Evolutionary conservation across 2,888 invertebrate genomes (phyloP).

Genomic region (Nephrotoma flavescens): DNA sequence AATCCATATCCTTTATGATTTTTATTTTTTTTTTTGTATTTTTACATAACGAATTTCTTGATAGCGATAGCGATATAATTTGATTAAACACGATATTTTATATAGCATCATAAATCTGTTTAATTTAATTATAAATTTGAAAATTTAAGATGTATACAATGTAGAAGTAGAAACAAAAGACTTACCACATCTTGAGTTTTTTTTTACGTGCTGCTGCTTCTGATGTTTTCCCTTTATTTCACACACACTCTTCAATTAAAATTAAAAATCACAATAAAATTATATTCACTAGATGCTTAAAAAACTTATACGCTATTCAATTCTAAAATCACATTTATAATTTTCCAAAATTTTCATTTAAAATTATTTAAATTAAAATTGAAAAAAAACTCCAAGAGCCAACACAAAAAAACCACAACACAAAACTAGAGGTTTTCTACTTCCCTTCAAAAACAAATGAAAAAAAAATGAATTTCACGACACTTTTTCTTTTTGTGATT

Average conservation of each 20-base stretch:
- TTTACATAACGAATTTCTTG: background rate
- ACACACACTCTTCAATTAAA: background rate
- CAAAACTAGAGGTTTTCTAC: background rate
- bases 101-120: too few species aligned
- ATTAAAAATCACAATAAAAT: background rate
- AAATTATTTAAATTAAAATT: background rate
- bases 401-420: background rate
- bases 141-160: background rate
- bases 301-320: background rate
- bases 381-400: background rate
- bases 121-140: too few species aligned
- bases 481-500: background rate
- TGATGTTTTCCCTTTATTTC: background rate
- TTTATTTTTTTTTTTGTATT: background rate
- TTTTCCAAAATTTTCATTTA: background rate
- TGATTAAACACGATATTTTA: background rate
- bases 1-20: background rate
- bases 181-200: background rate
- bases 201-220: background rate
- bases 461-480: background rate
- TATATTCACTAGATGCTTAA: background rate
- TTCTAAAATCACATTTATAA: background rate
- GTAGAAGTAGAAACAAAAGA: background rate
- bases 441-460: background rate
- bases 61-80: background rate